These are phyloP conservation scores for Cassiopea xamachana DNA, from an alignment of 30 jellyfish, hydroid and myxozoan genomes.

Conservation along the genomic window DNA sequence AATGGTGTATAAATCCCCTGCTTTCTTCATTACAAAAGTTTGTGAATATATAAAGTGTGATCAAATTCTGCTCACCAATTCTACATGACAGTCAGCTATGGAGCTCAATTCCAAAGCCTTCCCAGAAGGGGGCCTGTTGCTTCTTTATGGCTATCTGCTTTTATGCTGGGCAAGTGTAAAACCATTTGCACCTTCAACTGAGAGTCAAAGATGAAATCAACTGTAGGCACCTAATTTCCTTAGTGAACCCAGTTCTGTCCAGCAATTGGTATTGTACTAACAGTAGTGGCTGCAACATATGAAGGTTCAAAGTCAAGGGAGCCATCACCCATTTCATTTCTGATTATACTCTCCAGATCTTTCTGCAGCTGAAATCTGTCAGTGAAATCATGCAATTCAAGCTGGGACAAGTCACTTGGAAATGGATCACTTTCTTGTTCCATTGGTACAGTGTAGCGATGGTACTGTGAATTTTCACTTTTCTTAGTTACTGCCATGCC, in stretches of 20 bases:
- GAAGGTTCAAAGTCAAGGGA: constrained; percentile 65
- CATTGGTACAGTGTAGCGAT: constrained; percentile 53
- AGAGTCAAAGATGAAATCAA: not conserved
- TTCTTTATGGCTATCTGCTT: not conserved
- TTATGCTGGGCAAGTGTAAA: not conserved
- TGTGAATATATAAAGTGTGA: constrained; percentile 44
- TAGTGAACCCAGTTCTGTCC: constrained; percentile 93
- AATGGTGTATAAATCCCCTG: constrained; percentile 62
- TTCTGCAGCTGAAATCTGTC: constrained; percentile 94
- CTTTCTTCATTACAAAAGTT: constrained; percentile 36
- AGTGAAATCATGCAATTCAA: constrained; percentile 84
- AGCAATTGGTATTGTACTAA: constrained; percentile 54
- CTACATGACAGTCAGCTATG: not conserved
- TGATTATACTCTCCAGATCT: constrained; percentile 87
- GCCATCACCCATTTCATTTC: constrained; percentile 94
- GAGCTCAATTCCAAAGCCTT: constrained; percentile 1
- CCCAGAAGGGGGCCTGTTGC: not conserved
- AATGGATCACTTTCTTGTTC: constrained; percentile 74
- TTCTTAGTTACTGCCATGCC: constrained; percentile 16
- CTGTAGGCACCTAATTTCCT: not conserved
- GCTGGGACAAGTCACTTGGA: constrained; percentile 95
- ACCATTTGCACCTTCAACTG: not conserved
- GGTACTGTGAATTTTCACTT: constrained; percentile 33
- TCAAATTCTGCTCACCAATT: constrained; percentile 50
- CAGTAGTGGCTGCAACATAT: constrained; percentile 50